Evolutionary conservation across 1,140 invertebrate genomes (phyloP).

Genomic region (Plodia interpunctella): DNA sequence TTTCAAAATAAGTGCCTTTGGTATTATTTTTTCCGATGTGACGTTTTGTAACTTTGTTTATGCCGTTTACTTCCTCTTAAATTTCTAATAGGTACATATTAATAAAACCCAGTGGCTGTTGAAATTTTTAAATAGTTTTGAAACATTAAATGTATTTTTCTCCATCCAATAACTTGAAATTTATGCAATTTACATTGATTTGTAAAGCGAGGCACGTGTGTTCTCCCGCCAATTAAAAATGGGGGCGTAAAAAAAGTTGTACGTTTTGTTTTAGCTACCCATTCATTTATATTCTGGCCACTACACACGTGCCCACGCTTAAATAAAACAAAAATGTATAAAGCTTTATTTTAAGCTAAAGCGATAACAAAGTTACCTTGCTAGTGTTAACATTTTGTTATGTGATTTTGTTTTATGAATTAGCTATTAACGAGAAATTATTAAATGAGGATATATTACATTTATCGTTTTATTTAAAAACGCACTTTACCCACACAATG

Average conservation of each 20-base stretch:
- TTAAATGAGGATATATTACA: conserved; percentile 34
- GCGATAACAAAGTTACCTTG: conserved; percentile 6
- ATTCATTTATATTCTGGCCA: background rate
- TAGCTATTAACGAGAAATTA: conserved; percentile 33
- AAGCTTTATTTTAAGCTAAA: conserved; percentile 14
- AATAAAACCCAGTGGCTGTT: too few relatives aligned
- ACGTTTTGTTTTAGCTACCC: too few relatives aligned
- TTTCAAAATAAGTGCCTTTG: conserved; percentile 19
- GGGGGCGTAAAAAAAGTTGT: too few relatives aligned
- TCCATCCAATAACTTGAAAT: too few relatives aligned
- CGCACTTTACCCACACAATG: background rate
- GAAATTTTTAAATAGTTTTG: too few relatives aligned
- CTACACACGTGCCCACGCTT: background rate
- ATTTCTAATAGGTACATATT: too few relatives aligned
- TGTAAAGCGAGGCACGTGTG: too few relatives aligned
- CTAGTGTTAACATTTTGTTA: conserved; percentile 26
- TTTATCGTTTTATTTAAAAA: conserved; percentile 20
- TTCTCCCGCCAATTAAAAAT: too few relatives aligned
- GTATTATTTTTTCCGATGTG: conserved; percentile 9
- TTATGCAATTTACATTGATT: too few relatives aligned
- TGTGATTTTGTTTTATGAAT: conserved; percentile 31
- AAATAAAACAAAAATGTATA: background rate
- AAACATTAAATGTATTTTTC: too few relatives aligned
- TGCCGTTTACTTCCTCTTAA: too few relatives aligned
- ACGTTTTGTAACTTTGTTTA: too few relatives aligned